A percentile compares a stretch with the other conserved stretches of the same genome.
These are phyloP conservation scores for Porites lutea DNA, from an alignment of 64 coral and sea anemone species.

Conservation along the genomic window DNA sequence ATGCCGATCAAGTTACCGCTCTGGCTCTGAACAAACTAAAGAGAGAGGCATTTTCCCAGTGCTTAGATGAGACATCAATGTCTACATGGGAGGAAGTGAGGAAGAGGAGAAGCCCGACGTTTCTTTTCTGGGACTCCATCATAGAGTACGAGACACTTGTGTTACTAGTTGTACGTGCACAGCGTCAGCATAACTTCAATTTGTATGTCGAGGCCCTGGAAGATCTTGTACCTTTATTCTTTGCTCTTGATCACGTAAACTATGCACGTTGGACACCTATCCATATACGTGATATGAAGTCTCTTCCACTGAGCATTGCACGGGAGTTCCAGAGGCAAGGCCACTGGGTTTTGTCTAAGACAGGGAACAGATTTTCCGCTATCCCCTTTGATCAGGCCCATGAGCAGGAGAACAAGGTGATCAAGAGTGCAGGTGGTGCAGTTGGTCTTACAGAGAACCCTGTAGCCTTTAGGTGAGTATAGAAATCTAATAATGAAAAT, in stretches of 20 bases:
- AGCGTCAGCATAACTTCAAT: neutral
- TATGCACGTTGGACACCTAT: constrained; percentile 48
- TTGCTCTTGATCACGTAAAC: constrained; percentile 61
- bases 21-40: constrained; percentile 43
- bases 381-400: too few species aligned
- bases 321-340: constrained; percentile 37
- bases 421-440: too few species aligned
- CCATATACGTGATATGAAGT: constrained; percentile 40
- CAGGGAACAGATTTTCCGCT: too few species aligned
- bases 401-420: too few species aligned
- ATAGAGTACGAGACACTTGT: neutral
- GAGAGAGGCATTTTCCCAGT: constrained; percentile 37
- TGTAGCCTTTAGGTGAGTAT: neutral
- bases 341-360: too few species aligned
- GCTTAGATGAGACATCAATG: constrained; percentile 28
- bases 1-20: constrained; percentile 52
- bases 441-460: constrained; percentile 19
- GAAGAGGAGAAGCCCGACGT: constrained; percentile 50
- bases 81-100: constrained; percentile 49
- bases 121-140: constrained; percentile 26
- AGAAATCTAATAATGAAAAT: neutral
- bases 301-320: constrained; percentile 10
- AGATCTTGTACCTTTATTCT: neutral
- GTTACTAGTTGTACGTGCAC: neutral
- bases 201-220: neutral